Base-by-base conservation (phyloP, 2,113 vertebrate species). In the Perognathus longimembris region DNA sequence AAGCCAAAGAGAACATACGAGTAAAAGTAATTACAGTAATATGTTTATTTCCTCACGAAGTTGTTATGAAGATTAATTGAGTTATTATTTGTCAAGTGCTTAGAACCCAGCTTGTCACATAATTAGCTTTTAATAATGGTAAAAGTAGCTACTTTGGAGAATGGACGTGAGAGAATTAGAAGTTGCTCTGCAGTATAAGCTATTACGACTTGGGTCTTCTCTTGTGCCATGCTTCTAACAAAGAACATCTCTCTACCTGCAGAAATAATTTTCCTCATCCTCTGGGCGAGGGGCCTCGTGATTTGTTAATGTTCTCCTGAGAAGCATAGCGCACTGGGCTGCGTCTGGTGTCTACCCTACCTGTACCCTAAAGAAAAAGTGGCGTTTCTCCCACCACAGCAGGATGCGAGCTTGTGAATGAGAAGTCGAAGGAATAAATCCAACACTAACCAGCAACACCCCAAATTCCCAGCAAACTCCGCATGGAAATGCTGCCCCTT, bases 131-230 rank as follows among this genome's bases (percentile, higher is more conserved):
- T 80, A 85, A 20, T 83, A 59, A 76, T 79, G 50, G 32, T 86
- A 71, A 79, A 45, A 28, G 40, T 34, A 80, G 42, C 45, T 77
- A 81, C 6, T n/a, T 92, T 86, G 89, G 71, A 69, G 32, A 80
- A 54, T 59, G 18, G 42, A 42, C 7, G 10, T 20, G 8, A 88
- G 15, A 92, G 34, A 91, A 89, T 42, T 66, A 17, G 78, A 82
- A 71, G 61, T 54, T 40, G 4, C 14, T 90, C 18, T 76, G 14
- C 14, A 32, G 28, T 22, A 3, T n/a, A 80, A 74, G 57, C 30
- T 64, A 17, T 22, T 76, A 45, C 26, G 30, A 80, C 3, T 10
- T 54, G 26, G 34, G 81, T 64, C 6, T n/a, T 73, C 22, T 69
- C 21, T 82, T 18, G 71, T 14, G 32, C 40, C 69, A 54, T 15